Evolutionary conservation across 2,888 invertebrate species (phyloP).

Genomic region (Morinoia aosen): DNA sequence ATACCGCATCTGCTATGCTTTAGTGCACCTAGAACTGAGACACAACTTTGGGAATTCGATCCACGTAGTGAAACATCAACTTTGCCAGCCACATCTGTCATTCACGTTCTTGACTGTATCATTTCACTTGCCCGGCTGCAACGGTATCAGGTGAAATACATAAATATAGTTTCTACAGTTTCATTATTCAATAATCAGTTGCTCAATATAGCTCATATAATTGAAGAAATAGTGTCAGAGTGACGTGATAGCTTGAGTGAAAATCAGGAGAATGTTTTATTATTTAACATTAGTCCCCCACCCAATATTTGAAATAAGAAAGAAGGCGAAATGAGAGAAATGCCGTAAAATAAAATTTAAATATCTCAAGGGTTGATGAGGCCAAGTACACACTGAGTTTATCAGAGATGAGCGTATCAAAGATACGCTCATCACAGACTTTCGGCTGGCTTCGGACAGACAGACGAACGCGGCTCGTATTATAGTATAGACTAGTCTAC

Average conservation of each 20-base stretch:
- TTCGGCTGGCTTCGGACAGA: too few relatives aligned
- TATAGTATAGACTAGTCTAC: too few relatives aligned
- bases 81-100: background rate
- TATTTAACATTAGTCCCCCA: too few relatives aligned
- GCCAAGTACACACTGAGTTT: too few relatives aligned
- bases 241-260: background rate
- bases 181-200: background rate
- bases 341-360: too few relatives aligned
- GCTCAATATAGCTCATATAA: background rate
- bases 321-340: too few relatives aligned
- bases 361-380: too few relatives aligned
- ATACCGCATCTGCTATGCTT: slow-evolving; percentile 7
- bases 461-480: too few relatives aligned
- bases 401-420: too few relatives aligned
- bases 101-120: background rate
- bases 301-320: too few relatives aligned
- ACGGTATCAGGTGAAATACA: background rate
- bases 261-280: background rate
- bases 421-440: too few relatives aligned
- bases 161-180: background rate
- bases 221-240: background rate
- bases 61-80: background rate
- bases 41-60: background rate
- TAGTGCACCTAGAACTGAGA: background rate
- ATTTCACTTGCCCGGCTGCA: background rate